phyloP scores from a whole-genome alignment of 1,140 invertebrate genomes.

The Campoletis sonorensis region DNA sequence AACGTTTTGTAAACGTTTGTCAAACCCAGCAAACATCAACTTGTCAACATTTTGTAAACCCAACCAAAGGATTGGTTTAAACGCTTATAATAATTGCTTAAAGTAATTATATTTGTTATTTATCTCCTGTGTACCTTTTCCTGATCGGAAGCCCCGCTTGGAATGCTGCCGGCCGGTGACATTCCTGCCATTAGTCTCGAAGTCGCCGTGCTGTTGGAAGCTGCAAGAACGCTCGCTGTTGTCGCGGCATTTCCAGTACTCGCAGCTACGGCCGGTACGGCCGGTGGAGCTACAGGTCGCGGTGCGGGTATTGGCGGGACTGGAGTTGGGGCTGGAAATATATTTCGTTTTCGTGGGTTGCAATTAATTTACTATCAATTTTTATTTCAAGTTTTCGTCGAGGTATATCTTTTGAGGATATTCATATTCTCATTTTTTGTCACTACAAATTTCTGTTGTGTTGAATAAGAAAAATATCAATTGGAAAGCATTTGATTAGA shows the following conservation, averaged over 20 bases:
- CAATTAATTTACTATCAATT: too few species aligned
- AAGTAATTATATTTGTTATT: not conserved
- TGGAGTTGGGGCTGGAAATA: slow-evolving; percentile 67
- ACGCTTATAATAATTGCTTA: not conserved
- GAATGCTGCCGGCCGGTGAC: slow-evolving; percentile 81
- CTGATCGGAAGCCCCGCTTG: slow-evolving; percentile 89
- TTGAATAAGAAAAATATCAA: too few species aligned
- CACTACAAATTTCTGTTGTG: too few species aligned
- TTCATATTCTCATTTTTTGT: too few species aligned
- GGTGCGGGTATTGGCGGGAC: slow-evolving; percentile 68
- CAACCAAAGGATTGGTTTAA: not conserved
- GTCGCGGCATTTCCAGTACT: slow-evolving; percentile 56
- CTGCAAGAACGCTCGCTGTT: slow-evolving; percentile 61
- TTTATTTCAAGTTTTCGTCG: too few species aligned
- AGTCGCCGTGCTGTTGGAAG: slow-evolving; percentile 65
- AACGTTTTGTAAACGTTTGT: too few species aligned
- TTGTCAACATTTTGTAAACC: not conserved
- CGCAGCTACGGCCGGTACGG: slow-evolving; percentile 56
- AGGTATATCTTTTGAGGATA: too few species aligned
- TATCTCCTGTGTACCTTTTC: slow-evolving; percentile 83
- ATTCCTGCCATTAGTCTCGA: slow-evolving; percentile 75
- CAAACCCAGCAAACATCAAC: not conserved
- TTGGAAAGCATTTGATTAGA: too few species aligned
- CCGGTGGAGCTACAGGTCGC: slow-evolving; percentile 66
- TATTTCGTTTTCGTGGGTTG: not conserved